phyloP scores from a whole-genome alignment of 2,797 vertebrate genomes.

The Sebastes wilsoni region DNA sequence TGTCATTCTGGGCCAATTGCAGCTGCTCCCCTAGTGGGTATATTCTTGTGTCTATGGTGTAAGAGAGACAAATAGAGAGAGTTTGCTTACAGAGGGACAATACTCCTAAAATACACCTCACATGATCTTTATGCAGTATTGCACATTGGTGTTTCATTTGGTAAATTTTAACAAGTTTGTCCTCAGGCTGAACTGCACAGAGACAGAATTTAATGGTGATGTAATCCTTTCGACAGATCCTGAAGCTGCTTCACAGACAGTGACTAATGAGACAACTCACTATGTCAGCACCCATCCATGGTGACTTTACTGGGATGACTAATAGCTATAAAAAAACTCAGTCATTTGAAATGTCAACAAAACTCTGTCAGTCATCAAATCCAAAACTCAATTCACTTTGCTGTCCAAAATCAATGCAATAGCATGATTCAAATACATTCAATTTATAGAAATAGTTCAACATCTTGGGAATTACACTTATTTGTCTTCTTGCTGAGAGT shows the following conservation, averaged over 20 bases:
- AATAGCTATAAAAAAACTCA: constrained; percentile 20
- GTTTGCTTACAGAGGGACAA: constrained; percentile 5
- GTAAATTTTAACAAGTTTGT: not conserved
- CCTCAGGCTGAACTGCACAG: not conserved
- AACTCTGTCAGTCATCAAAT: not conserved
- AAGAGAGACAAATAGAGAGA: not conserved
- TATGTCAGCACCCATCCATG: not conserved
- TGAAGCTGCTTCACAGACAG: constrained; percentile 29
- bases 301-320: constrained; percentile 11
- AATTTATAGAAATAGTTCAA: too few relatives aligned
- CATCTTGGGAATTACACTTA: too few relatives aligned
- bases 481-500: not conserved
- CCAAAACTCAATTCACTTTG: not conserved
- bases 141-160: not conserved
- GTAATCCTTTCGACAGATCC: constrained; percentile 26
- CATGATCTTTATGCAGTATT: not conserved
- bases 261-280: constrained; percentile 44
- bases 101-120: constrained; percentile 5
- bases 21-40: not conserved
- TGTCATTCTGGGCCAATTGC: constrained; percentile 68
- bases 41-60: not conserved
- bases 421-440: not conserved
- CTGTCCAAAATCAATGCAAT: not conserved
- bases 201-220: constrained; percentile 25
- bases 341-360: constrained; percentile 4